phyloP scores from a whole-genome alignment of 2,113 vertebrate species.

The Zingel zingel region DNA sequence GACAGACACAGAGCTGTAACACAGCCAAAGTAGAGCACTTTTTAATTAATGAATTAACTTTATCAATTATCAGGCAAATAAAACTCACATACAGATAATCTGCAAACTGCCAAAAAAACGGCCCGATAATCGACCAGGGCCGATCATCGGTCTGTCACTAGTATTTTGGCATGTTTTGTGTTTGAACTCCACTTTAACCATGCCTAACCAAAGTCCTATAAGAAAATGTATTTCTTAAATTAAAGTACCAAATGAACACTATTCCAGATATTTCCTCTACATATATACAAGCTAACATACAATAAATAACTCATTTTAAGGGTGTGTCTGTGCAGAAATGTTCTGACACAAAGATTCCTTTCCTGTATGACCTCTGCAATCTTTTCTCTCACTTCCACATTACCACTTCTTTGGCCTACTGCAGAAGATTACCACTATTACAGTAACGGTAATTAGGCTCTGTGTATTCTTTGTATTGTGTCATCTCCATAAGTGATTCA shows the following conservation, averaged over 20 bases:
- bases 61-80: too few species aligned
- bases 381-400: conserved; percentile 78
- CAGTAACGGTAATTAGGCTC: conserved; percentile 95
- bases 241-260: neutral
- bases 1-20: too few species aligned
- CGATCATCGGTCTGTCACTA: too few species aligned
- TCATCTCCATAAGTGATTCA: conserved; percentile 62
- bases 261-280: neutral
- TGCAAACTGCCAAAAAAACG: too few species aligned
- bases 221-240: neutral
- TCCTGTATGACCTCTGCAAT: conserved; percentile 75
- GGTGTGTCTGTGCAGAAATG: conserved; percentile 31
- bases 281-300: neutral
- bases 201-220: too few species aligned
- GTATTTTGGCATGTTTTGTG: neutral
- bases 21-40: too few species aligned
- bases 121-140: too few species aligned
- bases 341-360: conserved; percentile 65
- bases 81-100: too few species aligned
- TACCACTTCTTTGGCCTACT: conserved; percentile 84
- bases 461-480: conserved; percentile 70
- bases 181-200: neutral
- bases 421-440: conserved; percentile 99
- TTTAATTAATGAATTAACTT: too few species aligned
- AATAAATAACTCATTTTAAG: neutral